Percentiles rank a stretch among this genome's conserved stretches.
Evolutionary conservation across 1,140 invertebrate species (phyloP).

Genomic region (Hycleus phaleratus): DNA sequence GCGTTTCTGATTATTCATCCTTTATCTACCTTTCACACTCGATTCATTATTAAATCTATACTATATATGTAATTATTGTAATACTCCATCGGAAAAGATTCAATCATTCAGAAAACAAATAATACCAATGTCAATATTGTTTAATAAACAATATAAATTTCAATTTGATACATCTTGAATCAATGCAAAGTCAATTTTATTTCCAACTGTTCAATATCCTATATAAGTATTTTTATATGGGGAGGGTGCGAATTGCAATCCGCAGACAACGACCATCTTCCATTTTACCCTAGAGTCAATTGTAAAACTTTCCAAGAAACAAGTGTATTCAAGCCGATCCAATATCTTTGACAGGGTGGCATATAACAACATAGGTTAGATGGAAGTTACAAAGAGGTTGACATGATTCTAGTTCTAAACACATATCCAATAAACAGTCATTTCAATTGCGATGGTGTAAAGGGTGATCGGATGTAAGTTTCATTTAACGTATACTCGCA

Average conservation of each 20-base stretch:
- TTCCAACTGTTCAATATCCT: too few species aligned
- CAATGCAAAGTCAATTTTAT: too few species aligned
- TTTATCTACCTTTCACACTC: conserved; percentile 30
- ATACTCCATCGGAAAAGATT: conserved; percentile 5
- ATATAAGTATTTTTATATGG: too few species aligned
- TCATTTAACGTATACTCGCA: conserved; percentile 20
- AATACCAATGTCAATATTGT: neutral
- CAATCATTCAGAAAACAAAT: conserved; percentile 8
- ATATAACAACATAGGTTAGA: conserved; percentile 9
- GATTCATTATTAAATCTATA: conserved; percentile 16
- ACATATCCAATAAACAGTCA: conserved; percentile 15
- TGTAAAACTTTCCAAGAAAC: conserved; percentile 12
- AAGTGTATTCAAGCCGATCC: conserved; percentile 19
- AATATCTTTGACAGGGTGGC: conserved; percentile 18
- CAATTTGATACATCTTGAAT: too few species aligned
- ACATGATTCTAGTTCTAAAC: conserved; percentile 8
- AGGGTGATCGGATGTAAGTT: conserved; percentile 27
- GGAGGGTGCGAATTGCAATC: too few species aligned
- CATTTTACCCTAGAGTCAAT: conserved; percentile 2
- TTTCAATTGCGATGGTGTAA: conserved; percentile 18
- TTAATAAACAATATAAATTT: too few species aligned
- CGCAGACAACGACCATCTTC: neutral
- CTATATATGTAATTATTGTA: neutral
- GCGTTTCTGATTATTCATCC: conserved; percentile 27
- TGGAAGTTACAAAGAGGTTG: neutral